These are phyloP conservation scores for Autographa gamma DNA, from an alignment of 2,888 invertebrate species.

Conservation along the genomic window DNA sequence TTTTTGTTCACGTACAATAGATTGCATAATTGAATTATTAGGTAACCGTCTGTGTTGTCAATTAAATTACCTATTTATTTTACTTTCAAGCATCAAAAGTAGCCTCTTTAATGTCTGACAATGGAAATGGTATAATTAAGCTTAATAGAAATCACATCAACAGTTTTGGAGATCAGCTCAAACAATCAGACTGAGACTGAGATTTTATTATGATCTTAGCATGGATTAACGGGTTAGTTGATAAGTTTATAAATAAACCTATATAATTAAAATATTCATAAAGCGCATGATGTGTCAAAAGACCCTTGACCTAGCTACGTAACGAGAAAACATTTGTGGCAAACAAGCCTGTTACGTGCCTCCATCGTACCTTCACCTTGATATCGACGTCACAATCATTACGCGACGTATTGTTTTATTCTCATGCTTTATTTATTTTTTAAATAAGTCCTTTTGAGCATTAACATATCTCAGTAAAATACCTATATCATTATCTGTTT, in stretches of 20 bases:
- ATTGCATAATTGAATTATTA: conserved; percentile 37
- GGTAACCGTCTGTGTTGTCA: background rate
- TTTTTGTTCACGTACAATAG: conserved; percentile 21
- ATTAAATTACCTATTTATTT: background rate
- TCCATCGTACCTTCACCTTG: conserved; percentile 1
- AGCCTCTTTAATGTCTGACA: no score
- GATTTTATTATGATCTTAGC: no score
- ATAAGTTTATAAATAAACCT: no score
- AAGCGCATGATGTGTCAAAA: background rate
- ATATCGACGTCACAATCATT: conserved; percentile 1
- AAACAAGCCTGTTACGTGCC: background rate
- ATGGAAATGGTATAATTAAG: no score
- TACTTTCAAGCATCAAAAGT: no score
- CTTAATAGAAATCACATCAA: no score
- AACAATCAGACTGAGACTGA: no score
- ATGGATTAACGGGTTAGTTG: no score
- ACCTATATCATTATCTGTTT: no score
- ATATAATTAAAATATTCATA: background rate
- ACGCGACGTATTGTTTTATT: background rate
- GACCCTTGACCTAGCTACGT: conserved; percentile 1
- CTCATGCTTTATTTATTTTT: background rate
- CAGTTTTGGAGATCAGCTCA: no score
- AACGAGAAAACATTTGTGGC: background rate
- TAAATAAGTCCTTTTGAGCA: background rate
- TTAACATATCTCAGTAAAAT: no score